Conservation (phyloP, 2,113 vertebrate species). For the Leucopternis melanops region DNA sequence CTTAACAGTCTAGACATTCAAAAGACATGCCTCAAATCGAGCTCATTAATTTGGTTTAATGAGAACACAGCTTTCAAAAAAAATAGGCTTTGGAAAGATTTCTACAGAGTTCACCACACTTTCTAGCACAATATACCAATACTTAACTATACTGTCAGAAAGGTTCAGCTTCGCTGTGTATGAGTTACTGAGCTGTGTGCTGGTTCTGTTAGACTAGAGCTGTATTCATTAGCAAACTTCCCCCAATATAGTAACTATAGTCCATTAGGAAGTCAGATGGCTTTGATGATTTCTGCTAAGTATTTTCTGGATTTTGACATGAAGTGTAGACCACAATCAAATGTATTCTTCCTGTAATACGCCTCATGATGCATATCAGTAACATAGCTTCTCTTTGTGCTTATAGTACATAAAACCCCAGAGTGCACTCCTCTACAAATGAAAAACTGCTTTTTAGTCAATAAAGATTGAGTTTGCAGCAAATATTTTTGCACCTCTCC, state of each 20-base stretch:
- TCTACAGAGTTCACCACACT: not conserved
- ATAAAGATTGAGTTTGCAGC: not conserved
- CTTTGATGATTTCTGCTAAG: not conserved
- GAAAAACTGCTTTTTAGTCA: not conserved
- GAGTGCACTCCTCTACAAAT: not conserved
- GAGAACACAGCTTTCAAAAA: not conserved
- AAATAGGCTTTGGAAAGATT: not conserved
- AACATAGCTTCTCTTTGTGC: too few relatives aligned
- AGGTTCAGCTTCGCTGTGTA: not conserved
- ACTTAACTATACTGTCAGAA: not conserved
- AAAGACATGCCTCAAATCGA: too few relatives aligned
- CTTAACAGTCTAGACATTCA: not conserved
- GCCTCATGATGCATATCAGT: not conserved
- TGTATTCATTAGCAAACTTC: not conserved
- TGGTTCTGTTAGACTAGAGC: not conserved
- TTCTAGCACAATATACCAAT: not conserved
- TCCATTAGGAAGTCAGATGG: not conserved
- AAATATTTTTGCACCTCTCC: not conserved
- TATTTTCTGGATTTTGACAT: not conserved
- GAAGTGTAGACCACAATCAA: not conserved
- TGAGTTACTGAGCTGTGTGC: not conserved
- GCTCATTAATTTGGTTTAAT: not conserved
- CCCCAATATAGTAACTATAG: not conserved
- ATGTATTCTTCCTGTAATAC: not conserved
- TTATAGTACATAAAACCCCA: not conserved